These are phyloP conservation scores for Pseudopipra pipra DNA, from an alignment of 2,113 vertebrate species.

Conservation along the genomic window DNA sequence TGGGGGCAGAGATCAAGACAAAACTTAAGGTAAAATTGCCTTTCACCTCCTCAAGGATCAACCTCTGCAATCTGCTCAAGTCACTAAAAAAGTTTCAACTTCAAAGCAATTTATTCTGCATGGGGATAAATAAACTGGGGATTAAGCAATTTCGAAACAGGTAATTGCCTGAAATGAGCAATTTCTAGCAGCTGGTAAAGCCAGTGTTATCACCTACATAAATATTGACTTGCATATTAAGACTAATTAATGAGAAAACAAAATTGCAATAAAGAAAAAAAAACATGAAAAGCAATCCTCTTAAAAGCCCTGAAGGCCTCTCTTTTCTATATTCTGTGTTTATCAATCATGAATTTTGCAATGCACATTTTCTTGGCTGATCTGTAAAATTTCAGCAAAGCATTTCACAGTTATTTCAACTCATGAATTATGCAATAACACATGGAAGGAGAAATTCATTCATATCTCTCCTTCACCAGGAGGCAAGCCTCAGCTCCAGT, in stretches of 20 bases:
- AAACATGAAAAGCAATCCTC: not conserved
- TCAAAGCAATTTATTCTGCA: not conserved
- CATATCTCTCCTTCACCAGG: not conserved
- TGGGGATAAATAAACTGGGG: not conserved
- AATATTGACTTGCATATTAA: not conserved
- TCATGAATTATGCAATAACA: constrained; percentile 18
- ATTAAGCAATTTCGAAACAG: not conserved
- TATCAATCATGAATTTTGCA: not conserved
- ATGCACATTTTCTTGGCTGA: not conserved
- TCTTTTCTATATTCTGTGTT: not conserved
- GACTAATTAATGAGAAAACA: not conserved
- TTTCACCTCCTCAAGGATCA: not conserved
- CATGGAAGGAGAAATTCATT: not conserved
- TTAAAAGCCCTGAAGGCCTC: not conserved
- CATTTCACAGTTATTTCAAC: not conserved
- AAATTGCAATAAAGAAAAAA: not conserved
- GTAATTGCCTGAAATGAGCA: not conserved
- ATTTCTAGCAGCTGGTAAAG: not conserved
- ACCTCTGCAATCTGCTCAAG: not conserved
- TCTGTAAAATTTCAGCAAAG: constrained; percentile 2
- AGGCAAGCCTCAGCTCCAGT: not conserved
- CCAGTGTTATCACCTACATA: not conserved
- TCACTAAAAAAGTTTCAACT: not conserved
- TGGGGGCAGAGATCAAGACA: not conserved
- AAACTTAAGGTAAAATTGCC: not conserved